Evolutionary conservation across 2,888 invertebrate species (phyloP), one percentile per base, ranked within the genome.

Genomic region (Macrophya alboannulata): DNA sequence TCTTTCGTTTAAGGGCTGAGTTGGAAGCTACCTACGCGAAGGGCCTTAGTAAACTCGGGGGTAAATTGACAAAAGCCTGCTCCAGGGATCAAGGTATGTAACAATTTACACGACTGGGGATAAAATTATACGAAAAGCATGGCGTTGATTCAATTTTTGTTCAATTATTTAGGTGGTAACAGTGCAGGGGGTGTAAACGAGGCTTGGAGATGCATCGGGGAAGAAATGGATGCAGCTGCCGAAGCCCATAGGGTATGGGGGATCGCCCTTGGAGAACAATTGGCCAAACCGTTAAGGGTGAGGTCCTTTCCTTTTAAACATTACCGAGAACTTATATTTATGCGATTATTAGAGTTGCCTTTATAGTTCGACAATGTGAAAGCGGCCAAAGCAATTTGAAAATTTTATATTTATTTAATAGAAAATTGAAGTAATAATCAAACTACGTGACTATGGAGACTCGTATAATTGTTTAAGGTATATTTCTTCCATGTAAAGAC

Each of bases 141-240:
- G 9, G 65, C 15, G 31, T 17, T 43, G 9, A 48, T 45, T 21
- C 2, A 48, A 10, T 45, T n/a, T 15, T 51, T 48, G 0, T 43
- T 31, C 2, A 45, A 55, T 68, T n/a, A 68, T 83, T 83, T 88
- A 93, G 93, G 93, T 93, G 95, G 97, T 87, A 97, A 97, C 91
- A 95, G 96, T 88, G 95, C 96, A 59, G 97, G 97, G 81, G 96
- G 97, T 81, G 96, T 98, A 89, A 97, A 97, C 89, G 97, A 98
- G 90, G 98, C 98, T 84, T 99, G 98, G 98, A 97, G 97, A 94
- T 96, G 97, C 88, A 98, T 98, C 86, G 98, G 98, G 82, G 94
- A 96, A n/a, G 98, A 98, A 94, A 97, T 99, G 96, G 99, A 99
- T 94, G 96, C 97, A 88, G 97, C 98, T 90, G 97, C 98, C 55